Percentiles rank a stretch among this genome's conserved stretches.
These are phyloP conservation scores for Yponomeuta malinellus DNA, from an alignment of 2,888 invertebrate genomes.

Conservation along the genomic window DNA sequence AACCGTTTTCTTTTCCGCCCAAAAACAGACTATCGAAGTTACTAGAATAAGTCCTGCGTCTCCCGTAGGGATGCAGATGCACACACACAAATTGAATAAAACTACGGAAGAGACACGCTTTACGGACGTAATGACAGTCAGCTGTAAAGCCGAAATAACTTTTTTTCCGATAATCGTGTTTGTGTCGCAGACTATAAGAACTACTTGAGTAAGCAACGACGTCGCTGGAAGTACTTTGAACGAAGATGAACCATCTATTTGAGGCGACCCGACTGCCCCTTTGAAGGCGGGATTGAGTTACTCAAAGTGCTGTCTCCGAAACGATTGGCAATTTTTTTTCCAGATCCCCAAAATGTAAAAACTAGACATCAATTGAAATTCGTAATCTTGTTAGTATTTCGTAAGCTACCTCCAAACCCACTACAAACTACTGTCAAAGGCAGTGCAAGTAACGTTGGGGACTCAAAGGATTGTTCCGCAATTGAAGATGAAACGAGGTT, in stretches of 20 bases:
- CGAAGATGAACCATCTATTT: constrained; percentile 64
- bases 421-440: neutral
- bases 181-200: neutral
- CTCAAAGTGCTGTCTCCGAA: constrained; percentile 37
- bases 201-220: neutral
- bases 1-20: neutral
- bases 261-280: constrained; percentile 51
- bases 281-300: constrained; percentile 49
- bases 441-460: neutral
- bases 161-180: neutral
- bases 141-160: neutral
- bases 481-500: constrained; percentile 31
- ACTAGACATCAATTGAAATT: neutral
- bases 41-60: constrained; percentile 35
- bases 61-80: constrained; percentile 73
- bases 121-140: constrained; percentile 35
- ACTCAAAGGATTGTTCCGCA: constrained; percentile 47
- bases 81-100: constrained; percentile 68
- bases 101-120: constrained; percentile 61
- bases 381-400: constrained; percentile 2
- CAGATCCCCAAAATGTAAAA: constrained; percentile 15
- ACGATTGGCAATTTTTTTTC: constrained; percentile 32
- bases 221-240: constrained; percentile 21
- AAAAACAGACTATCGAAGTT: neutral
- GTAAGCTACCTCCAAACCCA: neutral